phyloP scores from a whole-genome alignment of 2,888 invertebrate species.

The Synanthedon tipuliformis region DNA sequence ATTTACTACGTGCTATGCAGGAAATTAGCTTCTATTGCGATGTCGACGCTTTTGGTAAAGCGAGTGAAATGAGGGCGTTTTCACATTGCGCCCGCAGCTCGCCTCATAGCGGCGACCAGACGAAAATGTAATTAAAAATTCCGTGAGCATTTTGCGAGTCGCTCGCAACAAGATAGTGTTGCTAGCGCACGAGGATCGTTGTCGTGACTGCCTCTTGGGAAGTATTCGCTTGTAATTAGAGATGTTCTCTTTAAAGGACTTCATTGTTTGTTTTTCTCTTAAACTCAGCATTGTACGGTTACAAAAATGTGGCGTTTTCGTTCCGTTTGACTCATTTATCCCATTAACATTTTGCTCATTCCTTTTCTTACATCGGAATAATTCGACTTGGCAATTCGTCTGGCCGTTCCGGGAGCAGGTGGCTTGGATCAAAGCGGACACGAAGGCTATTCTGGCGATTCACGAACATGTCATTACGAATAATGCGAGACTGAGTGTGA shows the following conservation, averaged over 20 bases:
- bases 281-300: conserved; percentile 20
- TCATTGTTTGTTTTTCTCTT: conserved; percentile 33
- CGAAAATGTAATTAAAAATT: conserved; percentile 71
- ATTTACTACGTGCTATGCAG: conserved; percentile 65
- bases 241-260: conserved; percentile 51
- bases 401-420: conserved; percentile 70
- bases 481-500: conserved; percentile 88
- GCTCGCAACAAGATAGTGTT: conserved; percentile 68
- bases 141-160: conserved; percentile 65
- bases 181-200: conserved; percentile 52
- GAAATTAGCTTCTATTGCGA: conserved; percentile 71
- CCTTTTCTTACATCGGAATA: too few species aligned
- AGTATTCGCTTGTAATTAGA: conserved; percentile 64
- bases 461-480: conserved; percentile 95
- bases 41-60: conserved; percentile 67
- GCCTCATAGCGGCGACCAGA: conserved; percentile 61
- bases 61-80: conserved; percentile 60
- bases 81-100: conserved; percentile 47
- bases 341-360: too few species aligned
- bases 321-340: background rate
- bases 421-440: conserved; percentile 95
- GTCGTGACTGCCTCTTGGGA: conserved; percentile 61
- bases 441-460: conserved; percentile 92
- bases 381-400: conserved; percentile 1
- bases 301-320: conserved; percentile 23